Evolutionary conservation across 2,113 vertebrate species (phyloP).

Genomic region (Capreolus pygargus): DNA sequence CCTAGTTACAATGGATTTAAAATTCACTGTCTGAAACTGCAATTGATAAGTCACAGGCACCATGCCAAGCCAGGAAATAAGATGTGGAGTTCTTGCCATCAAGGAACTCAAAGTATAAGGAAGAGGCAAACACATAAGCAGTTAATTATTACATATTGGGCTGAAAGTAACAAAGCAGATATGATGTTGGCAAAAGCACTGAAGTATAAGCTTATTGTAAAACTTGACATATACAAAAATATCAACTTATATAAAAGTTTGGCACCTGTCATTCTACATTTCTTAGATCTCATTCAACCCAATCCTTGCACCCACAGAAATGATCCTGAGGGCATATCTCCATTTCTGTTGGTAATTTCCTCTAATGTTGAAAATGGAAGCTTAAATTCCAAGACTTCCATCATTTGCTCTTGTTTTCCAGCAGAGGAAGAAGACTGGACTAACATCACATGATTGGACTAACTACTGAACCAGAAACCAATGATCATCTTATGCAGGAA

Average conservation of each 20-base stretch:
- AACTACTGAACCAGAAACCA: not conserved
- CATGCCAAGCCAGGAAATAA: not conserved
- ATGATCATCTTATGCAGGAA: not conserved
- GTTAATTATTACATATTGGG: not conserved
- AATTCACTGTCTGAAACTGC: not conserved
- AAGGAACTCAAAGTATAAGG: not conserved
- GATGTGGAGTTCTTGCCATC: not conserved
- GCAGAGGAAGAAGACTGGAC: not conserved
- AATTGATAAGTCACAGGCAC: not conserved
- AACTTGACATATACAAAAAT: not conserved
- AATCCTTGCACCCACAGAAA: not conserved
- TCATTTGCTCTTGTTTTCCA: not conserved
- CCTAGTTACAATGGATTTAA: not conserved
- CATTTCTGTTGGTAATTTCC: not conserved
- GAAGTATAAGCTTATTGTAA: not conserved
- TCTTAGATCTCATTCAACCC: not conserved
- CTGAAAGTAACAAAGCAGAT: not conserved
- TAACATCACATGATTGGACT: not conserved
- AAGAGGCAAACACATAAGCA: not conserved
- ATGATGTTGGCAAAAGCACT: not conserved
- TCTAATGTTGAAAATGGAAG: not conserved
- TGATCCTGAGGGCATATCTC: not conserved
- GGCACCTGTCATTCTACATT: not conserved
- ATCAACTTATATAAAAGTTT: not conserved
- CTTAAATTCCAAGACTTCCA: not conserved